Evolutionary conservation across 1,140 invertebrate genomes (phyloP).

Genomic region (Drosophila sulfurigaster): DNA sequence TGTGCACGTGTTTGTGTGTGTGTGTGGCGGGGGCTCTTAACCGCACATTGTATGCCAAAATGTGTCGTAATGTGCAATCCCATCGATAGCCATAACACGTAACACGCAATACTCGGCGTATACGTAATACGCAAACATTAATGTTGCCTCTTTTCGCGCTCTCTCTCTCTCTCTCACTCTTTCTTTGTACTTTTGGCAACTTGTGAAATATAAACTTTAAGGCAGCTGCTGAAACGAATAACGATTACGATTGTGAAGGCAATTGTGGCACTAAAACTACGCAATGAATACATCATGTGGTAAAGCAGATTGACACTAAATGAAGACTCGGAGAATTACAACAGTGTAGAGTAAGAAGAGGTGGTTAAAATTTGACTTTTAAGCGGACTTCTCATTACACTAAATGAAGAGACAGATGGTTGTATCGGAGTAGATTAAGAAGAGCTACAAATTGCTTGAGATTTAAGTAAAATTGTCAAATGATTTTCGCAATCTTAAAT

Average conservation of each 20-base stretch:
- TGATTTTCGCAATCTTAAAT: no score
- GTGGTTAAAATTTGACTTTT: no score
- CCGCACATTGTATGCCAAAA: constrained; percentile 44
- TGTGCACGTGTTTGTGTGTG: no score
- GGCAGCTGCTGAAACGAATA: not conserved
- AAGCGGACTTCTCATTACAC: no score
- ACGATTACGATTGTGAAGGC: not conserved
- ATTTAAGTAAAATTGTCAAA: no score
- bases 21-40: constrained; percentile 14
- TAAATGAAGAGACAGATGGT: no score
- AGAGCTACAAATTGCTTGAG: no score
- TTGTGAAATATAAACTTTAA: constrained; percentile 23
- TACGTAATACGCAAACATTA: constrained; percentile 35
- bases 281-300: not conserved
- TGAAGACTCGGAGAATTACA: not conserved
- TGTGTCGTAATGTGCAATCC: constrained; percentile 47
- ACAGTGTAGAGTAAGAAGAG: not conserved
- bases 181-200: not conserved
- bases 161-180: no score
- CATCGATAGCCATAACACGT: constrained; percentile 39
- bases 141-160: constrained; percentile 12
- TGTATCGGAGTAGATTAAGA: no score
- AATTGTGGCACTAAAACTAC: constrained; percentile 9
- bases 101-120: constrained; percentile 22
- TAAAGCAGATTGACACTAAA: not conserved